phyloP scores from a whole-genome alignment of 2,797 vertebrate genomes.

The Lates japonicus region DNA sequence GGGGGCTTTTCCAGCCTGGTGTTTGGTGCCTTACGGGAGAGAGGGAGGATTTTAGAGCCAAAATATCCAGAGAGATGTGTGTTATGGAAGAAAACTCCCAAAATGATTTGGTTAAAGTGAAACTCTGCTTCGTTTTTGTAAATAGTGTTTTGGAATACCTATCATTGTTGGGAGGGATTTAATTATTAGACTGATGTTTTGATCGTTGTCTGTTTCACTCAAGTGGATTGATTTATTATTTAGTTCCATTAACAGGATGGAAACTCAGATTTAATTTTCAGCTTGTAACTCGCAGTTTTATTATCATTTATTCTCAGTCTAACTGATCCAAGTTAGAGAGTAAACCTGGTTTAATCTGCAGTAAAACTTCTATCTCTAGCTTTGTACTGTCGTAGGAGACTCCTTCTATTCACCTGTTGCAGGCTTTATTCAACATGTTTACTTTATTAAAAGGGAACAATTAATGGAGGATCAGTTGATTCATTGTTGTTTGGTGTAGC shows the following conservation, averaged over 20 bases:
- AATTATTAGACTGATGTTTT: background rate
- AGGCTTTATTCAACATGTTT: background rate
- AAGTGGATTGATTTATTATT: background rate
- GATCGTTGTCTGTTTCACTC: background rate
- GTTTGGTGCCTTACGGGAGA: background rate
- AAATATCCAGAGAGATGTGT: background rate
- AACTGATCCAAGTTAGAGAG: background rate
- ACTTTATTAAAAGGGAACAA: conserved; percentile 46
- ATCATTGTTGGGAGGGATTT: background rate
- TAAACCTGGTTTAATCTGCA: background rate
- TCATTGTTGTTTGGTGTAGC: background rate
- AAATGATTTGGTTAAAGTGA: background rate
- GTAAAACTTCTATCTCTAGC: background rate
- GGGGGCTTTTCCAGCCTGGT: background rate
- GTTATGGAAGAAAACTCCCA: background rate
- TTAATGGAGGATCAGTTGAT: background rate
- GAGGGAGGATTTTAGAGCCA: background rate
- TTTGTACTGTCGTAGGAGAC: background rate
- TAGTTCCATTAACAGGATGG: background rate
- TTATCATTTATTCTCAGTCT: background rate
- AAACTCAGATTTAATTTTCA: background rate
- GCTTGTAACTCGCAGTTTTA: background rate
- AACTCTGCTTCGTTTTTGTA: background rate
- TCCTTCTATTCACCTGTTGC: background rate
- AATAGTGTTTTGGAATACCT: background rate